Conservation (phyloP, 2,113 vertebrate genomes). For the Thymallus thymallus region DNA sequence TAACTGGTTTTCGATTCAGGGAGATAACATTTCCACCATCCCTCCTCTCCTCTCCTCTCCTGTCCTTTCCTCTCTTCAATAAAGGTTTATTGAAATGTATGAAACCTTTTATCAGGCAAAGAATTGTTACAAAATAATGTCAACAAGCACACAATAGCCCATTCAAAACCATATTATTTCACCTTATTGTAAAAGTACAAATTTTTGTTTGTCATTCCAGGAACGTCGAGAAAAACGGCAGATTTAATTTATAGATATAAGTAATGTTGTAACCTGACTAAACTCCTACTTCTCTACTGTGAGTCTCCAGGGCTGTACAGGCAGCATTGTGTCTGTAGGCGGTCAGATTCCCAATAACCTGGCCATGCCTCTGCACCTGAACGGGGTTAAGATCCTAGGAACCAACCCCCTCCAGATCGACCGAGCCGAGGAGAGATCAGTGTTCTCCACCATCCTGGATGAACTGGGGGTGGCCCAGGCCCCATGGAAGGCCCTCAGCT, state of each 20-base stretch:
- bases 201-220: no score
- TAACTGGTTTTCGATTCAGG: conserved; percentile 61
- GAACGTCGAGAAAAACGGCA: no score
- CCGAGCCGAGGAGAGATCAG: conserved; percentile 86
- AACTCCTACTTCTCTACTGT: not conserved
- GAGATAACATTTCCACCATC: conserved; percentile 42
- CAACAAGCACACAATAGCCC: conserved; percentile 51
- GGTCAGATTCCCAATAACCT: conserved; percentile 96
- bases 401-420: conserved; percentile 86
- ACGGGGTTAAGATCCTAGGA: conserved; percentile 87
- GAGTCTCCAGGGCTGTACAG: conserved; percentile 77
- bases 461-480: conserved; percentile 87
- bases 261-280: not conserved
- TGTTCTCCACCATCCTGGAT: conserved; percentile 87
- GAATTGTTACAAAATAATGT: conserved; percentile 45
- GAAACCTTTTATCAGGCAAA: conserved; percentile 49
- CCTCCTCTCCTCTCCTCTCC: conserved; percentile 22
- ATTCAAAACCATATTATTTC: no score
- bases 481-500: conserved; percentile 89
- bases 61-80: conserved; percentile 11
- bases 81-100: no score
- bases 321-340: conserved; percentile 92
- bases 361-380: conserved; percentile 83
- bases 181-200: no score
- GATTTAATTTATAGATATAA: no score